Conservation (phyloP, 2,888 invertebrate genomes). For the Caenorhabditis sp. region DNA sequence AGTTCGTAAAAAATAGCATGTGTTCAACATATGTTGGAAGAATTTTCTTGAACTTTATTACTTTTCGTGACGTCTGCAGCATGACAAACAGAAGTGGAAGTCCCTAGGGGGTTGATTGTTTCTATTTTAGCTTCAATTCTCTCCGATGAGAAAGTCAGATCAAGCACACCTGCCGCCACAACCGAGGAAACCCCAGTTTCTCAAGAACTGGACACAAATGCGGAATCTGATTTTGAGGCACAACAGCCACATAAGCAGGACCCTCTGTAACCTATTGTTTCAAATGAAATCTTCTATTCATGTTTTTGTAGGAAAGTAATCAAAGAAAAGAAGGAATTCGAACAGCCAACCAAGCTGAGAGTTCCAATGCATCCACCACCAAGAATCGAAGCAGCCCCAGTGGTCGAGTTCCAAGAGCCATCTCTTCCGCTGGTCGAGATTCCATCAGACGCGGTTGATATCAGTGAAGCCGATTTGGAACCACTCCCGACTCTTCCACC, state of each 20-base stretch:
- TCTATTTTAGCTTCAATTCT: conserved; percentile 57
- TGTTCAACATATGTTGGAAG: conserved; percentile 60
- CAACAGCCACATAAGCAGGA: conserved; percentile 53
- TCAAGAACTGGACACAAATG: conserved; percentile 6
- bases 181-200: conserved; percentile 32
- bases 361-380: conserved; percentile 64
- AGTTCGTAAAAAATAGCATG: conserved; percentile 58
- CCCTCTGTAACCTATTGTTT: conserved; percentile 43
- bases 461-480: conserved; percentile 39
- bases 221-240: conserved; percentile 5
- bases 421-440: conserved; percentile 53
- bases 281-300: conserved; percentile 4
- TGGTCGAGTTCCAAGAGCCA: conserved; percentile 43
- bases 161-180: conserved; percentile 48
- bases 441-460: conserved; percentile 42
- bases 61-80: conserved; percentile 45
- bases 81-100: conserved; percentile 10
- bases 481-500: conserved; percentile 32
- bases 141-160: conserved; percentile 54
- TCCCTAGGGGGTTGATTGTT: conserved; percentile 5
- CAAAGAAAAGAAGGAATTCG: conserved; percentile 49
- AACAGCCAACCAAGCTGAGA: conserved; percentile 43
- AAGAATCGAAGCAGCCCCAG: conserved; percentile 49
- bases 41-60: conserved; percentile 27
- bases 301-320: conserved; percentile 56